A percentile compares a stretch with the other conserved stretches of the same genome.
These are phyloP conservation scores for Drosophila mercatorum DNA, from an alignment of 2,888 invertebrate genomes.

Conservation along the genomic window DNA sequence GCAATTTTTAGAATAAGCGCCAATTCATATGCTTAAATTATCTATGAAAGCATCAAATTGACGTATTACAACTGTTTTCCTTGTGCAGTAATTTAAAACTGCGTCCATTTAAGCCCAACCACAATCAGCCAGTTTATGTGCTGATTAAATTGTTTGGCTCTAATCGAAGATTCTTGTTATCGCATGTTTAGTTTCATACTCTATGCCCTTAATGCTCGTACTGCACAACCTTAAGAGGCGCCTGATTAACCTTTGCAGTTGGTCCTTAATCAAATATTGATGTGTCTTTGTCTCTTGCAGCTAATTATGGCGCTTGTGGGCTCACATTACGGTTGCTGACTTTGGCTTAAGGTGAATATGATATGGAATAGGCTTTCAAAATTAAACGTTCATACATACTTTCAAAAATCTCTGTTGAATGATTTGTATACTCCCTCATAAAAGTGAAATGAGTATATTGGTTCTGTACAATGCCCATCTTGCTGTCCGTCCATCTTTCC, in stretches of 20 bases:
- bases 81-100: not conserved
- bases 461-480: too few relatives aligned
- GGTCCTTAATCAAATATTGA: conserved; percentile 34
- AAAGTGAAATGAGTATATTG: too few relatives aligned
- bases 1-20: too few relatives aligned
- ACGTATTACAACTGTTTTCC: not conserved
- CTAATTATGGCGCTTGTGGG: conserved; percentile 7
- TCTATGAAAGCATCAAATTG: too few relatives aligned
- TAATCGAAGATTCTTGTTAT: conserved; percentile 74
- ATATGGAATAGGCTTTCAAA: not conserved
- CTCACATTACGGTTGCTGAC: not conserved
- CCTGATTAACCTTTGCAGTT: conserved; percentile 13
- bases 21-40: too few relatives aligned
- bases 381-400: not conserved
- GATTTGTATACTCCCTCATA: too few relatives aligned
- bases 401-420: too few relatives aligned
- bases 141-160: conserved; percentile 61
- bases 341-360: not conserved
- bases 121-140: conserved; percentile 2
- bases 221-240: conserved; percentile 33
- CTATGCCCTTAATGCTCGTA: conserved; percentile 31
- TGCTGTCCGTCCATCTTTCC: too few relatives aligned
- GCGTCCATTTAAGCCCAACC: not conserved
- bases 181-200: conserved; percentile 51
- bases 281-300: conserved; percentile 9